These are phyloP conservation scores for Donacobius atricapilla DNA, from an alignment of 2,113 vertebrate species.

Conservation along the genomic window DNA sequence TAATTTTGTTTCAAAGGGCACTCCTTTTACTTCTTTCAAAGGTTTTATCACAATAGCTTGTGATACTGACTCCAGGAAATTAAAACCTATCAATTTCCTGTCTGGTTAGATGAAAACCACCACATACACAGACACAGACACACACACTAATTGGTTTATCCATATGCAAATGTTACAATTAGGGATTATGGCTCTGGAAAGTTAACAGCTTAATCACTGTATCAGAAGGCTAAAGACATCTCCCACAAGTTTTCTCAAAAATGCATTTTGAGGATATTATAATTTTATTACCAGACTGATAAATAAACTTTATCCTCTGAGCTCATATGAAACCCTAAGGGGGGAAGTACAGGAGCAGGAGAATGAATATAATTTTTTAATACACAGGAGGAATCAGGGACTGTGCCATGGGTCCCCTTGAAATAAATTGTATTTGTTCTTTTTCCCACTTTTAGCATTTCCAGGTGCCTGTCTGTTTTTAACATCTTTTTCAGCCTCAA, in stretches of 20 bases:
- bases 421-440: constrained; percentile 37
- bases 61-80: constrained; percentile 14
- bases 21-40: neutral
- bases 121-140: accelerated
- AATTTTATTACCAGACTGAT: constrained; percentile 32
- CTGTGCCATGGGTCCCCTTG: neutral
- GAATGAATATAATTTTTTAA: neutral
- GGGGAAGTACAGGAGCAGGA: neutral
- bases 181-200: neutral
- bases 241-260: neutral
- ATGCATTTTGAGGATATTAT: neutral
- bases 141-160: neutral
- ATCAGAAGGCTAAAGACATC: neutral
- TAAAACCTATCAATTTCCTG: neutral
- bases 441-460: constrained; percentile 7
- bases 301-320: constrained; percentile 24
- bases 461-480: constrained; percentile 61
- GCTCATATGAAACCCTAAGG: neutral
- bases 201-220: neutral
- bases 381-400: neutral
- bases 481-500: constrained; percentile 52
- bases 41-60: neutral
- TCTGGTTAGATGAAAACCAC: neutral
- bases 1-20: neutral
- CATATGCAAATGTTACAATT: neutral